Base-by-base conservation (phyloP, 2,113 vertebrate genomes). In the Australoheros scitulus region DNA sequence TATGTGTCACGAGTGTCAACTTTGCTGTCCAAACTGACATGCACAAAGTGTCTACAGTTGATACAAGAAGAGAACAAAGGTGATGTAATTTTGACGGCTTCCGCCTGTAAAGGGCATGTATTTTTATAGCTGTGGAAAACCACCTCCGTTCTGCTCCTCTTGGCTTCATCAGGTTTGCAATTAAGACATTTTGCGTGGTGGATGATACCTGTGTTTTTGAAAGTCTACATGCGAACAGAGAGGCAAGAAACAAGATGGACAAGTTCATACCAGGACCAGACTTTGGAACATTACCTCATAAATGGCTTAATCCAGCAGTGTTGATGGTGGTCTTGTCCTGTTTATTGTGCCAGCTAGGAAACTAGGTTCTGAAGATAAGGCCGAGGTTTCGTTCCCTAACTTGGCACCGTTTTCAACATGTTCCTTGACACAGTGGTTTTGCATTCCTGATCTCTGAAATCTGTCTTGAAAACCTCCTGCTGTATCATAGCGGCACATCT, bases 101-200 rank as follows among this genome's bases (percentile, higher is more conserved):
- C 2, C 15, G 68, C 55, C 0, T 79, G 15, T 76, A 60, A 65
- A 74, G 86, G 82, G 43, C 81, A 88, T 93, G 84, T 84, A 74
- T 92, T 89, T 93, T 79, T 91, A 87, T 20, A 85, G 74, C 7
- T 29, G 41, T 77, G 90, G 91, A 83, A 18, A 76, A 74, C 81
- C 88, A 8, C 91, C 86, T 57, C 90, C 81, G 1, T 22, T 76
- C 86, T 68, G 76, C 68, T 56, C 61, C 18, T 79, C 88, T n/a
- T 61, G 89, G 83, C 72, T 58, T 3, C 61, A 2, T 15, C 89
- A 88, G 89, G 87, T 92, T 55, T 58, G 89, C 57, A 6, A 7
- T 80, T 80, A 59, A 6, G 75, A 11, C 32, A 60, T 56, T 20
- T 14, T 20, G 18, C 11, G 47, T 78, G 34, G 24, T 80, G 58